Percentiles rank a stretch among this genome's conserved stretches.
phyloP scores from a whole-genome alignment of 2,113 vertebrate genomes.

The Lycaon pictus region DNA sequence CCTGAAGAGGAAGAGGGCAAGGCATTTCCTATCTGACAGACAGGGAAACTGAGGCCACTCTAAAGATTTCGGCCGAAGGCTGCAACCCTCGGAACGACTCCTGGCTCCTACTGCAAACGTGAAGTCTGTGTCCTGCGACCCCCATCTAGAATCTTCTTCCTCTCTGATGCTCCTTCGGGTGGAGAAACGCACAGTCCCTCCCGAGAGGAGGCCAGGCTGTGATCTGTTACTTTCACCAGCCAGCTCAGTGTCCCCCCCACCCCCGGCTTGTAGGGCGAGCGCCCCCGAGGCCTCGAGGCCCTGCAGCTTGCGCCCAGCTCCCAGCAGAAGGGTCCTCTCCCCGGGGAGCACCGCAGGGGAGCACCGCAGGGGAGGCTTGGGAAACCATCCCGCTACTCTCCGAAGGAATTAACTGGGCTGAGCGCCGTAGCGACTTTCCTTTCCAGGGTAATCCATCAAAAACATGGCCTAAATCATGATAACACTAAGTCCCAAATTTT shows the following conservation, averaged over 20 bases:
- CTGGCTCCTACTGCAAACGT: neutral
- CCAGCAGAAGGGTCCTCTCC: no score
- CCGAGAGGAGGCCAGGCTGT: neutral
- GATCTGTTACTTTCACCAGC: neutral
- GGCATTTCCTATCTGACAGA: neutral
- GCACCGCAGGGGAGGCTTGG: neutral
- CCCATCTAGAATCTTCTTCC: neutral
- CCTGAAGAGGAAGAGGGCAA: neutral
- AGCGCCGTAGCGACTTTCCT: neutral
- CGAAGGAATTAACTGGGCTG: neutral
- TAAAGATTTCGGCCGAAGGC: neutral
- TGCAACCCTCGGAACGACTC: neutral
- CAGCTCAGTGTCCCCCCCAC: neutral
- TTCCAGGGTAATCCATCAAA: slow-evolving; percentile 52
- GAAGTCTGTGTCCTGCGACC: neutral
- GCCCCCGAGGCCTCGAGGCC: neutral
- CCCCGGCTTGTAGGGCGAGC: neutral
- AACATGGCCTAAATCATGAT: slow-evolving; percentile 55
- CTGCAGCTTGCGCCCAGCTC: neutral
- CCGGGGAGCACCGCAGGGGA: neutral
- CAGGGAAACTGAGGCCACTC: neutral
- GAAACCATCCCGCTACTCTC: neutral
- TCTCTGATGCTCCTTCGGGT: neutral
- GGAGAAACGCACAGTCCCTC: neutral
- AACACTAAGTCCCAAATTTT: slow-evolving; percentile 47